Conservation (phyloP, 1,140 invertebrate genomes). For the Drosophila suzukii region DNA sequence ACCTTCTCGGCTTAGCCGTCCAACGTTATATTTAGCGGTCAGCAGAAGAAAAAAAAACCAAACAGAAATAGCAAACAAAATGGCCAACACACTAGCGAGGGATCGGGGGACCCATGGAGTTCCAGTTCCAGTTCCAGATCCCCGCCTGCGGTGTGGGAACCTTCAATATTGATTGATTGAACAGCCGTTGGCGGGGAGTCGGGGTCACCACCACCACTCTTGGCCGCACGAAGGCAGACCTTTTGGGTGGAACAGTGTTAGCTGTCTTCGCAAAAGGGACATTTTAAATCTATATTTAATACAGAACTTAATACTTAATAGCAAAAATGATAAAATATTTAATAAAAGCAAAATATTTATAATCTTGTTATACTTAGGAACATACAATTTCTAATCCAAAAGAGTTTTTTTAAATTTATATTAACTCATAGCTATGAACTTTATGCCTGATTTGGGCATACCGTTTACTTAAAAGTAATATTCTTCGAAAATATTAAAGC, state of each 20-base stretch:
- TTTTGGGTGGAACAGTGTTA: not conserved
- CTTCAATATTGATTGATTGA: slow-evolving; percentile 76
- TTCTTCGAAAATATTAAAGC: too few species aligned
- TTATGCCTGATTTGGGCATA: too few species aligned
- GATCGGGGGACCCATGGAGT: slow-evolving; percentile 10
- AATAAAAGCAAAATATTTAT: too few species aligned
- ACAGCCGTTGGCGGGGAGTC: slow-evolving; percentile 10
- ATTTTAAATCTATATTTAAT: not conserved
- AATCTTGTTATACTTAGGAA: too few species aligned
- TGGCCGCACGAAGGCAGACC: not conserved
- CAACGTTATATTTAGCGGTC: slow-evolving; percentile 67
- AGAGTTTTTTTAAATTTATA: too few species aligned
- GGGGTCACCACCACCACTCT: slow-evolving; percentile 3
- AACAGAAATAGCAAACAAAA: slow-evolving; percentile 60
- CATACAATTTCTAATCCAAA: too few species aligned
- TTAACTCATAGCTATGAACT: too few species aligned
- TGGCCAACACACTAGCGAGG: slow-evolving; percentile 39
- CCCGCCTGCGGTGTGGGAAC: slow-evolving; percentile 50
- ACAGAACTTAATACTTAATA: too few species aligned
- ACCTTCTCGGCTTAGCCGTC: slow-evolving; percentile 38
- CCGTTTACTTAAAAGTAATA: too few species aligned
- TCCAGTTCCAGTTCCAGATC: slow-evolving; percentile 8
- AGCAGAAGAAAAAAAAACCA: slow-evolving; percentile 31
- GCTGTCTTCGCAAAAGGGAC: not conserved
- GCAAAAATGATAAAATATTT: too few species aligned